These are phyloP conservation scores for Troglohyphantes excavatus DNA, from an alignment of 2,888 invertebrate genomes.

Conservation along the genomic window DNA sequence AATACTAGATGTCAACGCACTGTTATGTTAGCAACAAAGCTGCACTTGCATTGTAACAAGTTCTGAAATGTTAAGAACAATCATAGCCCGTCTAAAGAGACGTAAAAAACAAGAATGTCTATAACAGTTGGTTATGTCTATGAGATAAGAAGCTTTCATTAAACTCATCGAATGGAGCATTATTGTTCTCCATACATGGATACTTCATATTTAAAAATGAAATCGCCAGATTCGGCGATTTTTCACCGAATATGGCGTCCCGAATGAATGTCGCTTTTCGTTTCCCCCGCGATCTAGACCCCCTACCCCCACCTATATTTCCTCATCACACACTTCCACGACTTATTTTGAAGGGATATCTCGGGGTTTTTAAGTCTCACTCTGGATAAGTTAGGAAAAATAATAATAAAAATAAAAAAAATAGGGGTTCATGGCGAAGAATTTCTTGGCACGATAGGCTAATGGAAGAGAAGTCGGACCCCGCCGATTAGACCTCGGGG, in stretches of 20 bases:
- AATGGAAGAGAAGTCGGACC: slow-evolving; percentile 74
- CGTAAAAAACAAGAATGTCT: too few relatives aligned
- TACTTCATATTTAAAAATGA: too few relatives aligned
- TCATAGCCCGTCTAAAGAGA: too few relatives aligned
- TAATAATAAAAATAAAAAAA: slow-evolving; percentile 55
- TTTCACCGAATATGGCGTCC: not conserved
- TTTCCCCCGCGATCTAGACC: slow-evolving; percentile 13
- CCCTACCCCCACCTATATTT: slow-evolving; percentile 12
- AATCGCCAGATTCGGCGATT: too few relatives aligned
- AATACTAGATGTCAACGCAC: too few relatives aligned
- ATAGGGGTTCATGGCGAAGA: slow-evolving; percentile 40
- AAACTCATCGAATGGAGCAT: too few relatives aligned
- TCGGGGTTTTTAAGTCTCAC: slow-evolving; percentile 26
- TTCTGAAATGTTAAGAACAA: too few relatives aligned
- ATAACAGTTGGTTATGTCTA: too few relatives aligned
- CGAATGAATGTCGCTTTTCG: slow-evolving; percentile 32
- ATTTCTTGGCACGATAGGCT: slow-evolving; percentile 71
- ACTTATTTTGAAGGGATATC: slow-evolving; percentile 60
- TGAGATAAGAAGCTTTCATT: too few relatives aligned
- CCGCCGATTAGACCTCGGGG: slow-evolving; percentile 69
- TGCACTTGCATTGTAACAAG: too few relatives aligned
- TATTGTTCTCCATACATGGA: too few relatives aligned
- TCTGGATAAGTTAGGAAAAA: slow-evolving; percentile 12
- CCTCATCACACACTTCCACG: slow-evolving; percentile 53
- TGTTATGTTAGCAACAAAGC: too few relatives aligned